A percentile compares a stretch with the other conserved stretches of the same genome.
These are phyloP conservation scores for Oryctolagus cuniculus DNA, from an alignment of 2,113 vertebrate species.

Conservation along the genomic window DNA sequence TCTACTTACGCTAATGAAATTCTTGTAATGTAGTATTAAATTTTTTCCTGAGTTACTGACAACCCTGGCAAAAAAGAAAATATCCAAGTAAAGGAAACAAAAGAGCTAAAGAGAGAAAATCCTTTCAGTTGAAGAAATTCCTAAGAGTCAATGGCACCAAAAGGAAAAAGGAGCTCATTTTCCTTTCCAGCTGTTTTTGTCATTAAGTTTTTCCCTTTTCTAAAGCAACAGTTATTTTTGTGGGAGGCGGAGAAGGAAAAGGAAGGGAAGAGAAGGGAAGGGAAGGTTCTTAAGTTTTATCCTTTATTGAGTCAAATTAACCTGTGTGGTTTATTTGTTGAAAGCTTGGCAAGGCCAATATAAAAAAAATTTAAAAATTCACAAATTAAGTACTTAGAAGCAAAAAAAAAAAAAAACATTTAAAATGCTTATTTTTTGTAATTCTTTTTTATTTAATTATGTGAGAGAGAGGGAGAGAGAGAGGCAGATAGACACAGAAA, in stretches of 20 bases:
- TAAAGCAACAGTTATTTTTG: neutral
- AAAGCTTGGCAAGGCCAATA: neutral
- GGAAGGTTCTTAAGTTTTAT: neutral
- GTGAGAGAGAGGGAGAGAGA: too few relatives aligned
- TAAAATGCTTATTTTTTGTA: too few relatives aligned
- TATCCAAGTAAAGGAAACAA: neutral
- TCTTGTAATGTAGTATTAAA: constrained; percentile 9
- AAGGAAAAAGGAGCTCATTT: neutral
- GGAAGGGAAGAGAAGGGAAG: neutral
- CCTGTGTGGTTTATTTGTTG: neutral
- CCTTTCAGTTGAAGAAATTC: neutral
- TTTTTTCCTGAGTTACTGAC: constrained; percentile 23
- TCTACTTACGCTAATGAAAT: neutral
- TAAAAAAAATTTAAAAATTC: neutral
- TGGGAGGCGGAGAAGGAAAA: neutral
- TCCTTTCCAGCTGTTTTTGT: neutral
- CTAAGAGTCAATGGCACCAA: neutral
- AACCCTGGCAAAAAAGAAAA: neutral
- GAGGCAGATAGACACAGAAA: too few relatives aligned
- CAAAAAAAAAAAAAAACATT: too few relatives aligned
- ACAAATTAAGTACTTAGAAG: neutral
- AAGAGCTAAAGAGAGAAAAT: too few relatives aligned
- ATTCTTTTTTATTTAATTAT: too few relatives aligned
- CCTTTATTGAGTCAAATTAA: constrained; percentile 6
- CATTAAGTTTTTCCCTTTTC: neutral